Percentiles rank a stretch among this genome's conserved stretches.
Conservation (phyloP, 2,113 vertebrate genomes). For the Nycticebus coucang region DNA sequence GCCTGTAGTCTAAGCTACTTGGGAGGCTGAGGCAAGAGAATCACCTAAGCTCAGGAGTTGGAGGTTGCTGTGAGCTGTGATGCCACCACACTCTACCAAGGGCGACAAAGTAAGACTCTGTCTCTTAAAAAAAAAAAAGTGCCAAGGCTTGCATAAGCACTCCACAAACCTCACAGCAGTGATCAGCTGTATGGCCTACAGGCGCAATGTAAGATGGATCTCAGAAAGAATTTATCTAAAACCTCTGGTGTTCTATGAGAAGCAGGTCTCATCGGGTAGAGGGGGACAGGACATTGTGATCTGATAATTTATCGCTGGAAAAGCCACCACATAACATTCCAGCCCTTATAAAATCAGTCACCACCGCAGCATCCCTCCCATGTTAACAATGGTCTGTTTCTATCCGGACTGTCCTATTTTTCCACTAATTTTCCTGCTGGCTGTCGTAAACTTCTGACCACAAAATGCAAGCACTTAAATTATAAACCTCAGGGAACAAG, state of each 20-base stretch:
- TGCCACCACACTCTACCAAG: too few relatives aligned
- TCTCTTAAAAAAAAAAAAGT: background rate
- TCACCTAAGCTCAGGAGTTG: too few relatives aligned
- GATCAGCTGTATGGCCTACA: background rate
- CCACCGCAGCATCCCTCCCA: background rate
- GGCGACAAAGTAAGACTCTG: too few relatives aligned
- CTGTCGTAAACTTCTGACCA: background rate
- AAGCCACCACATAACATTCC: background rate
- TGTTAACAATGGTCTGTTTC: background rate
- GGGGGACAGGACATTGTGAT: background rate
- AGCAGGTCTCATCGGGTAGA: background rate
- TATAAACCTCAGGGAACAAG: background rate
- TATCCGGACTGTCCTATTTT: background rate
- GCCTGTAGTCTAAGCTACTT: too few relatives aligned
- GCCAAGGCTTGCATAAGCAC: background rate
- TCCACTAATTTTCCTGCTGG: background rate
- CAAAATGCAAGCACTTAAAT: background rate
- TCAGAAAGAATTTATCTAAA: background rate
- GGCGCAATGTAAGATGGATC: background rate
- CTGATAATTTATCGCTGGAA: background rate
- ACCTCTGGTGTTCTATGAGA: background rate
- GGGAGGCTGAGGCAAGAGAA: too few relatives aligned
- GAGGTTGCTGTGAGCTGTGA: too few relatives aligned
- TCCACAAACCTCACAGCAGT: background rate
- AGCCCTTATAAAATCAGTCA: background rate